Conservation (phyloP, 2,888 invertebrate genomes). For the Cheilosia grossa region DNA sequence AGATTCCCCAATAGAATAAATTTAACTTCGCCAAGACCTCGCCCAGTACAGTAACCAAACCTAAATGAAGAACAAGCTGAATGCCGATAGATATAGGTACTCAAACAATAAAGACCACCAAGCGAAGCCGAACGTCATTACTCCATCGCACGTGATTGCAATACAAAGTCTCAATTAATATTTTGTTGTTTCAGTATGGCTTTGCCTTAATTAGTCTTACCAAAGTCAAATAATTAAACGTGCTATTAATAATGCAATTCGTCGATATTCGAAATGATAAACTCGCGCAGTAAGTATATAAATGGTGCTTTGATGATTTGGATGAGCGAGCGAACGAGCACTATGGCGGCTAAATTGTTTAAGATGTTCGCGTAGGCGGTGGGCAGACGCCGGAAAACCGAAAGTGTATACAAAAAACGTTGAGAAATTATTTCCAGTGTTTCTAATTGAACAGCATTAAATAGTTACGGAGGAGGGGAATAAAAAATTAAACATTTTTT, state of each 20-base stretch:
- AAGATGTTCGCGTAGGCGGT: constrained; percentile 14
- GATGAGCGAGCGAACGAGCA: background rate
- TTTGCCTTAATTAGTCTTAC: constrained; percentile 64
- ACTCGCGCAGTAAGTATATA: background rate
- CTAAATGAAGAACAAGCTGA: background rate
- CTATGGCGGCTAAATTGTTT: background rate
- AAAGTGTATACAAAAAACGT: constrained; percentile 42
- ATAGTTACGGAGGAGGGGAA: background rate
- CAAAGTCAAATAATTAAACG: constrained; percentile 68
- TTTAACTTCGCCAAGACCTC: constrained; percentile 36
- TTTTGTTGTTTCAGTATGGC: constrained; percentile 23
- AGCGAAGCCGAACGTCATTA: constrained; percentile 60
- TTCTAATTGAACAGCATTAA: constrained; percentile 54
- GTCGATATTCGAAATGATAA: constrained; percentile 28
- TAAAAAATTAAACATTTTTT: constrained; percentile 10
- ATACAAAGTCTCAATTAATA: constrained; percentile 53
- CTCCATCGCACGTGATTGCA: constrained; percentile 67
- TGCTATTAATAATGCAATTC: constrained; percentile 62
- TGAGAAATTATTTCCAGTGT: constrained; percentile 24
- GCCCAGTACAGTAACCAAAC: background rate
- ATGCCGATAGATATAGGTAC: background rate
- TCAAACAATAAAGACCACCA: constrained; percentile 31
- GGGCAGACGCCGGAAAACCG: constrained; percentile 47
- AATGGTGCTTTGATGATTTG: background rate
- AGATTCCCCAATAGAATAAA: constrained; percentile 40